A percentile compares a stretch with the other conserved stretches of the same genome.
These are phyloP conservation scores for Pogonomyrmex barbatus DNA, from an alignment of 1,140 invertebrate genomes.

Conservation along the genomic window DNA sequence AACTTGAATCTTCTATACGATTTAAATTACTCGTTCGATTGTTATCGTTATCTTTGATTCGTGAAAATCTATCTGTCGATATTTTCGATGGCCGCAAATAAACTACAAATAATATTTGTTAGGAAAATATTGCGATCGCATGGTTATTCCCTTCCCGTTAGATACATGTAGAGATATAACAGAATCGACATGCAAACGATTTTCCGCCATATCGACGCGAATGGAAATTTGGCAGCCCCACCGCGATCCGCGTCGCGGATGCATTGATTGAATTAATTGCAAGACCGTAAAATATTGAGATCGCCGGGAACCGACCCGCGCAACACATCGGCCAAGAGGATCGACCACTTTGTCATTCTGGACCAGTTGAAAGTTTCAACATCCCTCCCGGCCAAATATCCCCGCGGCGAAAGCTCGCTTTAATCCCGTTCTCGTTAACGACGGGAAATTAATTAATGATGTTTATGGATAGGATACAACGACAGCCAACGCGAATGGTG, in stretches of 20 bases:
- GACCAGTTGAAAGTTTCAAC: conserved; percentile 61
- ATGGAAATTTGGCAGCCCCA: conserved; percentile 41
- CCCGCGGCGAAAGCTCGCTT: conserved; percentile 5
- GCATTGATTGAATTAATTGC: conserved; percentile 52
- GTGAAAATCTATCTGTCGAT: background rate
- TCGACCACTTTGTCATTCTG: conserved; percentile 28
- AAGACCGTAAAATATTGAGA: conserved; percentile 47
- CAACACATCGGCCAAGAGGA: conserved; percentile 19
- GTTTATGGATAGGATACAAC: conserved; percentile 37
- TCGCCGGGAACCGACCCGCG: background rate
- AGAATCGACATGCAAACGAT: background rate
- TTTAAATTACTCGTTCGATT: background rate
- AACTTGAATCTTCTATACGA: background rate
- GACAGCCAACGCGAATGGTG: background rate
- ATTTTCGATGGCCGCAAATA: background rate
- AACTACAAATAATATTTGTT: conserved; percentile 30
- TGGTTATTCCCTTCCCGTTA: background rate
- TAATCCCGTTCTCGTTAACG: conserved; percentile 50
- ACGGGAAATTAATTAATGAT: conserved; percentile 58
- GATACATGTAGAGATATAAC: background rate
- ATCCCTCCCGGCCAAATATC: background rate
- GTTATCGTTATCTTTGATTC: background rate
- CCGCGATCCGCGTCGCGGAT: background rate
- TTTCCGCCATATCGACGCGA: conserved; percentile 1
- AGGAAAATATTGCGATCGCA: background rate